A percentile compares a stretch with the other conserved stretches of the same genome.
Conservation (phyloP, 2,797 vertebrate species). For the Meriones psammophilus region DNA sequence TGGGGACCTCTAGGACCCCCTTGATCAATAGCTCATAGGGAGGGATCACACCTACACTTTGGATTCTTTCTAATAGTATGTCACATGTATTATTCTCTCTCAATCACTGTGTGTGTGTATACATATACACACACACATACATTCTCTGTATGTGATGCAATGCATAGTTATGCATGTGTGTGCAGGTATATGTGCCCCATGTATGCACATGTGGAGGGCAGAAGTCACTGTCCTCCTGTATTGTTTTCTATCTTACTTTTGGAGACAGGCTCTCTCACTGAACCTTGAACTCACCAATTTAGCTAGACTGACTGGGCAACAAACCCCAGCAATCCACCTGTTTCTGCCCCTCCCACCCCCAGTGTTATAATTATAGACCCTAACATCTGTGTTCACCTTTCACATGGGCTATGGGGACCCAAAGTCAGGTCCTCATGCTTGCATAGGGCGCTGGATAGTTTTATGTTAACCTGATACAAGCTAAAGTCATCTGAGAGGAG, state of each 20-base stretch:
- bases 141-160: background rate
- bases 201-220: background rate
- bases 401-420: background rate
- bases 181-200: background rate
- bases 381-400: background rate
- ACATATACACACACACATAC: background rate
- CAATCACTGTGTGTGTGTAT: background rate
- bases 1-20: too few relatives aligned
- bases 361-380: background rate
- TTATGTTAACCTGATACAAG: background rate
- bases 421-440: background rate
- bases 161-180: background rate
- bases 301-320: background rate
- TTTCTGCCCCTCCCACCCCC: background rate
- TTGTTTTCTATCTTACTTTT: background rate
- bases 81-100: background rate
- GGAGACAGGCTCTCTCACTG: background rate
- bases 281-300: background rate
- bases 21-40: background rate
- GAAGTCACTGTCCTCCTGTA: background rate
- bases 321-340: background rate
- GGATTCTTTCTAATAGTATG: constrained; percentile 5
- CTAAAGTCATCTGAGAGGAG: background rate
- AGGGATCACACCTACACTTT: background rate
- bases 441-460: background rate